Evolutionary conservation across 2,797 vertebrate species (phyloP).

Genomic region (Enteromius anoplus): DNA sequence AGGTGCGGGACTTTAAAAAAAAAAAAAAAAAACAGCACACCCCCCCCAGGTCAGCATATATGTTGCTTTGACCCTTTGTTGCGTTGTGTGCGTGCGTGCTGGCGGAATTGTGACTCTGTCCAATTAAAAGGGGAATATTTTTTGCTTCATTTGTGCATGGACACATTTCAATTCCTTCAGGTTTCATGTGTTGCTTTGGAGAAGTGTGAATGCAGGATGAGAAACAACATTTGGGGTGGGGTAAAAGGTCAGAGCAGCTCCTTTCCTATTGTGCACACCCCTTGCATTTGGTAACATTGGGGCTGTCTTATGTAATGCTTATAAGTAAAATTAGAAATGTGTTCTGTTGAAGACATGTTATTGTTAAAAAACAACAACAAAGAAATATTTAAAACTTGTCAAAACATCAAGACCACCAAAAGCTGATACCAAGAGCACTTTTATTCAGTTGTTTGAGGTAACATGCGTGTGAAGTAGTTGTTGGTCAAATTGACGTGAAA

Average conservation of each 20-base stretch:
- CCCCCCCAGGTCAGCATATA: constrained; percentile 15
- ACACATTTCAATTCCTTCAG: not conserved
- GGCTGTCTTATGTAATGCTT: constrained; percentile 19
- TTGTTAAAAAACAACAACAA: not conserved
- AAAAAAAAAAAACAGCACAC: not conserved
- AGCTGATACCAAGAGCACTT: not conserved
- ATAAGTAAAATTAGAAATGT: constrained; percentile 15
- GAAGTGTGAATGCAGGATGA: not conserved
- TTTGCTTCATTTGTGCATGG: not conserved
- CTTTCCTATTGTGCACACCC: constrained; percentile 38
- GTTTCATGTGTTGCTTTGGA: not conserved
- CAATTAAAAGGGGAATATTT: not conserved
- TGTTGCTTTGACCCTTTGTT: constrained; percentile 13
- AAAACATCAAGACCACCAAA: not conserved
- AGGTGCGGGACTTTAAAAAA: not conserved
- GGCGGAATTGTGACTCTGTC: too few relatives aligned
- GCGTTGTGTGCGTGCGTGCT: not conserved
- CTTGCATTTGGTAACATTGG: constrained; percentile 6
- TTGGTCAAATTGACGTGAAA: not conserved
- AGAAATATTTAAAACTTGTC: not conserved
- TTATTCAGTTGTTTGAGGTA: not conserved
- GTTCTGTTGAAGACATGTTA: not conserved
- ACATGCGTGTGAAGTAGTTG: not conserved
- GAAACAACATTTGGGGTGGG: not conserved
- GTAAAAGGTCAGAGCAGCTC: constrained; percentile 1